Percentiles rank a stretch among this genome's conserved stretches.
phyloP scores from a whole-genome alignment of 2,797 vertebrate species.

The Eutrigla gurnardus region DNA sequence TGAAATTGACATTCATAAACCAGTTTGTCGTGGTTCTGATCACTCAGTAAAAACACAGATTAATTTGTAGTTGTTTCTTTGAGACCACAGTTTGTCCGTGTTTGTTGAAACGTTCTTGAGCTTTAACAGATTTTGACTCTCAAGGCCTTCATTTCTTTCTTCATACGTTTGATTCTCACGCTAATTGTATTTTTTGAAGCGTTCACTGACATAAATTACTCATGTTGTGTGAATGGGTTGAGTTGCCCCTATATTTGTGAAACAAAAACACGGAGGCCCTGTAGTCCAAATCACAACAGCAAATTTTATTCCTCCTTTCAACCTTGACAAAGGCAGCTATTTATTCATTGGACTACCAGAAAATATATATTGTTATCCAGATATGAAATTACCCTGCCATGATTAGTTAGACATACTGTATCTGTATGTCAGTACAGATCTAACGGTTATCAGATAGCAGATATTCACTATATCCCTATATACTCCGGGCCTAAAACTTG shows the following conservation, averaged over 20 bases:
- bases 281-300: not conserved
- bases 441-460: no score
- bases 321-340: not conserved
- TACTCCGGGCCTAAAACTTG: no score
- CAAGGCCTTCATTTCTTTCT: not conserved
- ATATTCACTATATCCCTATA: no score
- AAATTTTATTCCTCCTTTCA: not conserved
- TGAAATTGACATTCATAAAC: slow-evolving; percentile 45
- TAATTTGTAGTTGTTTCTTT: slow-evolving; percentile 30
- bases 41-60: slow-evolving; percentile 39
- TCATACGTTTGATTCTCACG: not conserved
- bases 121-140: slow-evolving; percentile 6
- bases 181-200: not conserved
- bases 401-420: no score
- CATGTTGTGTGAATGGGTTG: not conserved
- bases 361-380: no score
- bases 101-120: slow-evolving; percentile 32
- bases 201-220: not conserved
- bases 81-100: slow-evolving; percentile 46
- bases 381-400: no score
- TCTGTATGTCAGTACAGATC: no score
- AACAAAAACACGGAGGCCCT: not conserved
- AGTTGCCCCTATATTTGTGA: not conserved
- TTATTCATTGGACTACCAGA: not conserved
- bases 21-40: slow-evolving; percentile 48